phyloP scores from a whole-genome alignment of 2,797 vertebrate species.

The Sarcoramphus papa region DNA sequence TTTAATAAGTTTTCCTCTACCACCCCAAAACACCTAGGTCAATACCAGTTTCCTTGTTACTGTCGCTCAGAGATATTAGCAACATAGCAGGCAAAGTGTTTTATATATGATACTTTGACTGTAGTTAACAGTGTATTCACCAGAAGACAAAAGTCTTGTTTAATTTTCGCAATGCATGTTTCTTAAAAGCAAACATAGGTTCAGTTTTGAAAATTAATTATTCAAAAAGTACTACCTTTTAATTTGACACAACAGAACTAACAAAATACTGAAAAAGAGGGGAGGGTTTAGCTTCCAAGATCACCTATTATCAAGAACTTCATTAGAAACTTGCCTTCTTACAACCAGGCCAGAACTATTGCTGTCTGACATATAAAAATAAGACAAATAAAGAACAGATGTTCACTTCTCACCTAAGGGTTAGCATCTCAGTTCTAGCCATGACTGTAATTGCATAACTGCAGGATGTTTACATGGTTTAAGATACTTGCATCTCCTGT shows the following conservation, averaged over 20 bases:
- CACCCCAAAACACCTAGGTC: background rate
- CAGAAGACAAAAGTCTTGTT: background rate
- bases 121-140: background rate
- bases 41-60: background rate
- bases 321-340: background rate
- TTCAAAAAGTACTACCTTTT: background rate
- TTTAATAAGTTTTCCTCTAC: background rate
- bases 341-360: background rate
- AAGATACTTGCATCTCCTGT: background rate
- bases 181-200: background rate
- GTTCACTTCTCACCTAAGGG: background rate
- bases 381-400: background rate
- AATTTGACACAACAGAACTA: background rate
- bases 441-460: background rate
- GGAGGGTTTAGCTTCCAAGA: background rate
- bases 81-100: background rate
- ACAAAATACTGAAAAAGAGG: background rate
- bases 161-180: fast-evolving
- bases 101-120: background rate
- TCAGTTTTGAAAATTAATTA: background rate
- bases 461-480: background rate
- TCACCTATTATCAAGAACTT: background rate
- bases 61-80: background rate
- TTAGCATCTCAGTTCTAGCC: background rate
- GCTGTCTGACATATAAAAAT: background rate